Evolutionary conservation across 2,888 invertebrate species (phyloP).

Genomic region (Lithophane socia): DNA sequence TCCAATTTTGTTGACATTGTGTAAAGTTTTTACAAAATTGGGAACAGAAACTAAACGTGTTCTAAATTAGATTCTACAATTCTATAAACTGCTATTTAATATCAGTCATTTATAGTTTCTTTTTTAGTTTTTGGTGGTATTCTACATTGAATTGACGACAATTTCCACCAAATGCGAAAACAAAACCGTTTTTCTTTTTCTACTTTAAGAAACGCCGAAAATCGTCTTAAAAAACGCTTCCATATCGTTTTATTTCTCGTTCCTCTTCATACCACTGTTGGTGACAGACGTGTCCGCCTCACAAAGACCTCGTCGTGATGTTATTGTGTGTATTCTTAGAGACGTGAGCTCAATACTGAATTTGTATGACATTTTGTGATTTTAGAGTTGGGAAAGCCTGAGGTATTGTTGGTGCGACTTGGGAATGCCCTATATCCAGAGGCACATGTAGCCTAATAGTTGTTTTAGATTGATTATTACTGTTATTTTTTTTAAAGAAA

Average conservation of each 20-base stretch:
- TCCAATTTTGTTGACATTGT: no score
- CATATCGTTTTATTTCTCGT: conserved; percentile 23
- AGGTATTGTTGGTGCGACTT: not conserved
- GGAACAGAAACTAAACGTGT: not conserved
- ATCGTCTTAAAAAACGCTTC: not conserved
- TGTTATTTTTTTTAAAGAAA: no score
- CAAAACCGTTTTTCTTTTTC: not conserved
- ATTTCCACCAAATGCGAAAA: not conserved
- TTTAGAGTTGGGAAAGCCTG: conserved; percentile 35
- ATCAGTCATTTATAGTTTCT: no score
- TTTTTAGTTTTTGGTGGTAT: no score
- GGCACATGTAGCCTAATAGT: no score
- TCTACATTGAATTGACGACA: no score
- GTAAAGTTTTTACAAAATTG: no score
- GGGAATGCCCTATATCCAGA: conserved; percentile 20
- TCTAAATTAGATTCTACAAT: not conserved
- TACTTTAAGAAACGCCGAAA: not conserved
- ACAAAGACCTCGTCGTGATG: conserved; percentile 60
- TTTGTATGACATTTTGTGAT: conserved; percentile 40
- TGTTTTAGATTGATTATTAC: no score
- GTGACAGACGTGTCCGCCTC: conserved; percentile 48
- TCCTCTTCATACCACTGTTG: not conserved
- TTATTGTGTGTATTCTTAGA: conserved; percentile 58
- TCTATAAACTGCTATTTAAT: not conserved
- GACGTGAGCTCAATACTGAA: conserved; percentile 50